These are phyloP conservation scores for Thera obeliscata DNA, from an alignment of 2,888 invertebrate genomes.

Conservation along the genomic window DNA sequence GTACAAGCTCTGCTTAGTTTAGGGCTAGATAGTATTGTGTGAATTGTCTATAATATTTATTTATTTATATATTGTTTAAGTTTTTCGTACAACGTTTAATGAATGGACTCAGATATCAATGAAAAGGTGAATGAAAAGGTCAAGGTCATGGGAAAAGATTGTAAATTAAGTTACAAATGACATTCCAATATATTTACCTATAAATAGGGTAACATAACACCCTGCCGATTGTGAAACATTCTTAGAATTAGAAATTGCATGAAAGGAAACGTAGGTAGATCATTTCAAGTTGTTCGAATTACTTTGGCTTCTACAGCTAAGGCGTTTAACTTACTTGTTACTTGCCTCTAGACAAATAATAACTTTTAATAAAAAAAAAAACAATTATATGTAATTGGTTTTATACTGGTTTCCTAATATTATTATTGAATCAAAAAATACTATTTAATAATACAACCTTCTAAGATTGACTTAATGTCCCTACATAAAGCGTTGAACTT, in stretches of 20 bases:
- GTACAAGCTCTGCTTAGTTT: too few species aligned
- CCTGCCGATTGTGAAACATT: constrained; percentile 66
- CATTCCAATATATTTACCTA: constrained; percentile 51
- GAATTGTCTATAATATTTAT: too few species aligned
- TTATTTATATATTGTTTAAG: too few species aligned
- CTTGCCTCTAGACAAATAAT: too few species aligned
- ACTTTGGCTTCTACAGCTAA: constrained; percentile 22
- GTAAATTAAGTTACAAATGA: constrained; percentile 30
- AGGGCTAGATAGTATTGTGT: too few species aligned
- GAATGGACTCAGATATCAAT: constrained; percentile 23
- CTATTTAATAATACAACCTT: too few species aligned
- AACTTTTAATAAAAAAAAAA: too few species aligned
- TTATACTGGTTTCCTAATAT: too few species aligned
- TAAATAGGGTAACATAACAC: constrained; percentile 69
- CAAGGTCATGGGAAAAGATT: constrained; percentile 27
- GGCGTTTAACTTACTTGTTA: background rate
- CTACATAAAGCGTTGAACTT: too few species aligned
- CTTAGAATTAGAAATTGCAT: constrained; percentile 68
- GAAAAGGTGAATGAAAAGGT: constrained; percentile 11
- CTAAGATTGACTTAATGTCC: too few species aligned
- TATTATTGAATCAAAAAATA: too few species aligned
- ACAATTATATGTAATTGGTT: too few species aligned
- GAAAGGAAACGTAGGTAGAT: constrained; percentile 46
- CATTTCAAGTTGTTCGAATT: constrained; percentile 20
- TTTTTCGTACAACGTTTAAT: background rate